A percentile compares a stretch with the other conserved stretches of the same genome.
Evolutionary conservation across 2,797 vertebrate genomes (phyloP).

Genomic region (Sebastes steindachneri): DNA sequence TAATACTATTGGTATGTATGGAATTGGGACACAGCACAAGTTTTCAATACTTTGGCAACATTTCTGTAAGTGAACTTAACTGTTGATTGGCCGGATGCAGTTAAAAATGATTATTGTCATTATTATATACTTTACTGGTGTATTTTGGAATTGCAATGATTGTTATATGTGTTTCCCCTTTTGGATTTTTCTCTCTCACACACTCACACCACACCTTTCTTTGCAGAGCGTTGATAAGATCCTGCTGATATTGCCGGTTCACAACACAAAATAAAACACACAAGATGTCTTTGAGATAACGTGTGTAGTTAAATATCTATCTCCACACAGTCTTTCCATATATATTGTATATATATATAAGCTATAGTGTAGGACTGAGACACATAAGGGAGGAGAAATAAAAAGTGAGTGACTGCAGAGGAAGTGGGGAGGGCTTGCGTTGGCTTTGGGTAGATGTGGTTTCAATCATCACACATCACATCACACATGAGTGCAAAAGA

Average conservation of each 20-base stretch:
- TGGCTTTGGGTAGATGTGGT: slow-evolving; percentile 79
- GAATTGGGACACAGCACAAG: background rate
- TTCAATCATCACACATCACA: slow-evolving; percentile 73
- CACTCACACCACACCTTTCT: slow-evolving; percentile 6
- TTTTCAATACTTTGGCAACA: background rate
- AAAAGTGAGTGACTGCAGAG: slow-evolving; percentile 54
- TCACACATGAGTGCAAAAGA: slow-evolving; percentile 71
- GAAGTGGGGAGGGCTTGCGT: slow-evolving; percentile 56
- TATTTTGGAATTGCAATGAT: background rate
- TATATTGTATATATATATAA: background rate
- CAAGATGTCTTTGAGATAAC: slow-evolving; percentile 54
- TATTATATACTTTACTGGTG: background rate
- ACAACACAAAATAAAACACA: background rate
- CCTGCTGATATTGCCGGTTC: slow-evolving; percentile 28
- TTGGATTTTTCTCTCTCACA: background rate
- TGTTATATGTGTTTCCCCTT: background rate
- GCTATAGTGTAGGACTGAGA: background rate
- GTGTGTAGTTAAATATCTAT: background rate
- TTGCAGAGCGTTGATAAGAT: slow-evolving; percentile 39
- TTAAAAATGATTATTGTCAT: background rate
- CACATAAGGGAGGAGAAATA: slow-evolving; percentile 21
- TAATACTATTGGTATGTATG: background rate
- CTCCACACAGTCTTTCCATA: background rate
- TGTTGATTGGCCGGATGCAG: background rate
- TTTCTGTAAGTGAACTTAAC: background rate